Base-by-base conservation (phyloP, 2,797 vertebrate genomes). In the Halcyon chelicuti region DNA sequence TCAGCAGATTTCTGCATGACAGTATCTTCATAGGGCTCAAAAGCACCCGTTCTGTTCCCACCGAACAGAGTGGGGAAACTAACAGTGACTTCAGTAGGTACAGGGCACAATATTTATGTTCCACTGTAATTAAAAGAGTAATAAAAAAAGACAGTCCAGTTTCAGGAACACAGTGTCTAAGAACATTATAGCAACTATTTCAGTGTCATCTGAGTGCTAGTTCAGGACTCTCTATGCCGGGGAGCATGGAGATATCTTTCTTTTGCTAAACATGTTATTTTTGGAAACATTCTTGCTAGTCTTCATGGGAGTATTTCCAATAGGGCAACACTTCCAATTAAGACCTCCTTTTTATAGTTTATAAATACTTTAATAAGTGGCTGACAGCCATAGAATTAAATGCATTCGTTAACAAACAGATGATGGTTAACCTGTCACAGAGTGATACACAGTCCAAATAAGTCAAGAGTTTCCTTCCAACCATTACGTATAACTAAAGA, bases 291-390 rank as follows among this genome's bases (percentile, higher is more conserved):
- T 86, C 82, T 63, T 83, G 42, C 26, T 65, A 9, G 44, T 8
- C n/a, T 29, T 78, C 66, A 60, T 31, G 16, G 84, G 67, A 95
- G 49, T 54, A 28, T 54, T 87, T 89, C 92, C 84, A 96, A 22
- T 22, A 26, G 71, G 80, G 62, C 44, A 92, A 77, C 77, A 77
- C 61, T 91, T 74, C 91, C 88, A 93, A 76, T 91, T 88, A 96
- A 85, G 71, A 90, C 8, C 49, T 93, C 47, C 49, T 52, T 72
- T 87, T 90, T 18, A 40, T 8, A 40, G 65, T 81, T 67, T 62
- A 86, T 76, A 86, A 95, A 75, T 67, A 78, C 42, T 76, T 58
- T 8, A 47, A 31, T 29, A 80, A 83, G 58, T 67, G 47, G 29
- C 57, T 86, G 77, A 52, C 63, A 63, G 75, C 33, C 65, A 71